Evolutionary conservation across 2,797 vertebrate genomes (phyloP).

Genomic region (Halcyon chelicuti): DNA sequence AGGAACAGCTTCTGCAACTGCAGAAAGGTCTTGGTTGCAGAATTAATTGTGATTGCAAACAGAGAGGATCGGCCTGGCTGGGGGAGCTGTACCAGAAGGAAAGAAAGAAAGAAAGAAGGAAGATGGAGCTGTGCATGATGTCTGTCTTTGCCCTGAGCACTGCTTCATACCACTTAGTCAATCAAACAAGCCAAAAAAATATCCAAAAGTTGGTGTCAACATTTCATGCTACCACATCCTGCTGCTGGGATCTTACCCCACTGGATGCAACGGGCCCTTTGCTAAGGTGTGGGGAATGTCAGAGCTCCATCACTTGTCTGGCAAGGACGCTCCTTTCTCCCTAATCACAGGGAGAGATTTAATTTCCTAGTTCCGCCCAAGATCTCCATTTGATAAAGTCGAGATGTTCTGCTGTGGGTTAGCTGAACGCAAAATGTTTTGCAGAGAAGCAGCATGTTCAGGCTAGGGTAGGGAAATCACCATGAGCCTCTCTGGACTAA

Average conservation of each 20-base stretch:
- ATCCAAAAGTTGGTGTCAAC: background rate
- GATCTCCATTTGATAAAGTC: constrained; percentile 43
- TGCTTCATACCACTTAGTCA: background rate
- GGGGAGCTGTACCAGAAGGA: background rate
- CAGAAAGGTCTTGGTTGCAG: background rate
- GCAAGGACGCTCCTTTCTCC: background rate
- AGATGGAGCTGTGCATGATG: background rate
- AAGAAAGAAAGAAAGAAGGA: background rate
- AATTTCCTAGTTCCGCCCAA: constrained; percentile 60
- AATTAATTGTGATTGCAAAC: background rate
- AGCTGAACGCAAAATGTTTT: background rate
- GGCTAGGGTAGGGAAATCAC: background rate
- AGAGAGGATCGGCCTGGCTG: background rate
- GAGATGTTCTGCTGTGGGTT: background rate
- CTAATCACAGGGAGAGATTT: constrained; percentile 5
- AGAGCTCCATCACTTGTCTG: constrained; percentile 33
- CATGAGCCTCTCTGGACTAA: background rate
- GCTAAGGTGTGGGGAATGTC: background rate
- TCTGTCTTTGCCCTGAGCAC: background rate
- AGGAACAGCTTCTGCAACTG: background rate
- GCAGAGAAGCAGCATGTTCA: background rate
- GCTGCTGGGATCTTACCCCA: rapidly evolving
- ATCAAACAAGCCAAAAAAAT: background rate
- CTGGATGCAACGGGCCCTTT: background rate
- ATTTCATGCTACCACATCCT: background rate